phyloP scores from a whole-genome alignment of 2,113 vertebrate genomes.

The Otocyon megalotis region DNA sequence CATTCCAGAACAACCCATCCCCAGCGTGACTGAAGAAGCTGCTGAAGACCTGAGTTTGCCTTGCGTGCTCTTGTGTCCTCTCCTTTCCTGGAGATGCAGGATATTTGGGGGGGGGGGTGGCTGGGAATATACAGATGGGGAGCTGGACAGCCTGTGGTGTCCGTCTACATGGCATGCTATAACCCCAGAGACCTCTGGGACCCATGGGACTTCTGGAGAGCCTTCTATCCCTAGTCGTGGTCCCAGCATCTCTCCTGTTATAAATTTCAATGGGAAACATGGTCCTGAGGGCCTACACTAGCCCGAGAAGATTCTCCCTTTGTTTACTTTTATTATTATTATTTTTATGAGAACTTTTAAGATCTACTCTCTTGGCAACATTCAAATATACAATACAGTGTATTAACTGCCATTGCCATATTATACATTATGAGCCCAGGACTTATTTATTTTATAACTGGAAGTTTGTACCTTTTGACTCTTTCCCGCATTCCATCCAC shows the following conservation, averaged over 20 bases:
- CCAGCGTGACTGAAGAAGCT: background rate
- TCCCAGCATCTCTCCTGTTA: background rate
- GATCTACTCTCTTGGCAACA: background rate
- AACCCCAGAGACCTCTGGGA: background rate
- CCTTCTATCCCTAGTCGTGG: background rate
- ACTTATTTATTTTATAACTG: background rate
- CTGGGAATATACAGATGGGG: background rate
- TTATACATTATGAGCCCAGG: too few relatives aligned
- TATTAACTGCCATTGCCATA: background rate
- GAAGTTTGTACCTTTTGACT: background rate
- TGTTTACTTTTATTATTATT: background rate
- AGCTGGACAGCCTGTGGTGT: background rate
- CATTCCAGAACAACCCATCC: background rate
- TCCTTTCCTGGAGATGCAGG: background rate
- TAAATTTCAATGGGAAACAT: constrained; percentile 25
- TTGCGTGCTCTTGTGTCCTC: background rate
- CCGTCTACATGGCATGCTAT: background rate
- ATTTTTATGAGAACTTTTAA: background rate
- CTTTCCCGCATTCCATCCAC: background rate
- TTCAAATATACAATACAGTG: background rate
- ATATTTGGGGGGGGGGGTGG: background rate
- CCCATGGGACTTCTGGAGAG: background rate
- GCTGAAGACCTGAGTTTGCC: background rate
- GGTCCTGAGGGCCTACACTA: background rate
- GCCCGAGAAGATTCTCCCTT: background rate